A percentile compares a stretch with the other conserved stretches of the same genome.
Conservation (phyloP, 1,140 invertebrate genomes). For the Medauroidea extradentata region DNA sequence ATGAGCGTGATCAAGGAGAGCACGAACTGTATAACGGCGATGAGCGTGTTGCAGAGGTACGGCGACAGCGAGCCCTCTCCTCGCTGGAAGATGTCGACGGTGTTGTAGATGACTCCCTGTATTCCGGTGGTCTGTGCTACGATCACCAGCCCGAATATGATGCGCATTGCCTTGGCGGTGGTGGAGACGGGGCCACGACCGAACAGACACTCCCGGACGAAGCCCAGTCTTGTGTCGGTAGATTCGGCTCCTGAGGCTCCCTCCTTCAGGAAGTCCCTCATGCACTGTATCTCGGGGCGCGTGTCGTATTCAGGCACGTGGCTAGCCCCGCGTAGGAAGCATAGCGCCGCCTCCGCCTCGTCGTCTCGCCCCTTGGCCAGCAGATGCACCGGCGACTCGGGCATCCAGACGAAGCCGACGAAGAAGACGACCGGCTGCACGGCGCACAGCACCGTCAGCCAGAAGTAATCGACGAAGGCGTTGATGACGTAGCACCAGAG, state of each 20-base stretch:
- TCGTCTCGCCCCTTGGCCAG: conserved; percentile 30
- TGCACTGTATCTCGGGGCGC: conserved; percentile 49
- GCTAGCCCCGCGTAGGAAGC: conserved; percentile 10
- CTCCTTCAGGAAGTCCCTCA: conserved; percentile 2
- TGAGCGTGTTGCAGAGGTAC: conserved; percentile 37
- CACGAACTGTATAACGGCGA: conserved; percentile 37
- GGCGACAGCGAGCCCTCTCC: conserved; percentile 36
- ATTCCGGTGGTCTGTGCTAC: conserved; percentile 48
- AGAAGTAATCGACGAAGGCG: conserved; percentile 60
- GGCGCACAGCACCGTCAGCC: conserved; percentile 42
- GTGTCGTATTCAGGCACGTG: conserved; percentile 52
- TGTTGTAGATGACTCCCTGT: conserved; percentile 48
- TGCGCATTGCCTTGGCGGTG: conserved; percentile 35
- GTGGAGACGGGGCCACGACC: conserved; percentile 14
- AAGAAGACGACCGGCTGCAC: conserved; percentile 54
- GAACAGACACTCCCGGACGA: background rate
- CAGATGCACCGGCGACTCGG: conserved; percentile 39
- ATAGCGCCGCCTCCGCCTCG: conserved; percentile 32
- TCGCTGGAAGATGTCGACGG: conserved; percentile 42
- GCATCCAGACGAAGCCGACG: conserved; percentile 32
- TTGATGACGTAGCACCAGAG: conserved; percentile 72
- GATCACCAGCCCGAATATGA: conserved; percentile 44
- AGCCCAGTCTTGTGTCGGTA: background rate
- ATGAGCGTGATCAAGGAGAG: conserved; percentile 34
- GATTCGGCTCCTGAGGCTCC: background rate